Conservation (phyloP, 2,888 invertebrate genomes). For the Ectemnius cavifrons region DNA sequence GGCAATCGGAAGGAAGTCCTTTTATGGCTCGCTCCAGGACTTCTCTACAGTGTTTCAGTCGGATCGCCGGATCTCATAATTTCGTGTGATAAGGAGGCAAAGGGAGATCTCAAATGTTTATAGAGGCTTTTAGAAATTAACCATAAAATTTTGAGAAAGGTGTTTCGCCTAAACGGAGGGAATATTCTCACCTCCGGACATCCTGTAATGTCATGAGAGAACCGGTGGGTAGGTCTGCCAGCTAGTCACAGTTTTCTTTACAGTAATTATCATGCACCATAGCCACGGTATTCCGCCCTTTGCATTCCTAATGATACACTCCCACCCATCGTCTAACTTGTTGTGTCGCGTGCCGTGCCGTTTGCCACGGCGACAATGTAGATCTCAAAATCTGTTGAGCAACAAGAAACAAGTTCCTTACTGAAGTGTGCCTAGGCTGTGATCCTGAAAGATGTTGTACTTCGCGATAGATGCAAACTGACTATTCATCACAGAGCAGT, state of each 20-base stretch:
- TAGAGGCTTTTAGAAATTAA: constrained; percentile 53
- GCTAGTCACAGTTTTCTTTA: constrained; percentile 51
- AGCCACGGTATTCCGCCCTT: constrained; percentile 58
- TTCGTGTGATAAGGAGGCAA: background rate
- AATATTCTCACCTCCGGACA: constrained; percentile 70
- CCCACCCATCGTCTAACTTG: constrained; percentile 42
- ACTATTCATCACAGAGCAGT: too few relatives aligned
- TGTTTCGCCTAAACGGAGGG: constrained; percentile 46
- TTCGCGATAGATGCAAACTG: too few relatives aligned
- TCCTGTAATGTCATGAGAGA: constrained; percentile 67
- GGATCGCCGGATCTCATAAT: background rate
- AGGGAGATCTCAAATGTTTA: background rate
- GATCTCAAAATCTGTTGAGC: too few relatives aligned
- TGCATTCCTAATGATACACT: constrained; percentile 66
- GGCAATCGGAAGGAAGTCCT: constrained; percentile 50
- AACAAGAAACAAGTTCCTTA: too few relatives aligned
- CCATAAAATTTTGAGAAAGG: constrained; percentile 58
- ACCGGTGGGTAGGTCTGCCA: constrained; percentile 42
- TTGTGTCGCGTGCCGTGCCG: constrained; percentile 68
- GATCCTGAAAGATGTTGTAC: too few relatives aligned
- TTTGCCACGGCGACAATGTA: constrained; percentile 45
- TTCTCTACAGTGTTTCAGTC: background rate
- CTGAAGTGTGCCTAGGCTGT: too few relatives aligned
- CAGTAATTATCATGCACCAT: constrained; percentile 68
- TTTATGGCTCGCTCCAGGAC: constrained; percentile 5